A percentile compares a stretch with the other conserved stretches of the same genome.
Conservation (phyloP, 1,140 invertebrate species). For the Brachionus rubens region DNA sequence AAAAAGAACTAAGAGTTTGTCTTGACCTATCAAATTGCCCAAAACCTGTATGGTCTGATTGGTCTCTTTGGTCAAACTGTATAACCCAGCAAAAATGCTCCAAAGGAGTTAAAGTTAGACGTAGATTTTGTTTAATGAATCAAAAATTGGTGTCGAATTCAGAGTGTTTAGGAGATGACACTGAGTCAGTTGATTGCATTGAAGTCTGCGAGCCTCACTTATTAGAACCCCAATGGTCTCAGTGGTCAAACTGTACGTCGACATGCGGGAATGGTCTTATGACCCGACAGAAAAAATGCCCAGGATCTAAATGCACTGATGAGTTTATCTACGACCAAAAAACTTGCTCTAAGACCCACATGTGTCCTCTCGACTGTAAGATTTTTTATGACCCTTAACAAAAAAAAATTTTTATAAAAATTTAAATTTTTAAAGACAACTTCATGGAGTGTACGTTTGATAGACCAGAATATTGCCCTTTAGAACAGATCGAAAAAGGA, state of each 20-base stretch:
- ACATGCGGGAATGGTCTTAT: constrained; percentile 20
- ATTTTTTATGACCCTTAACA: background rate
- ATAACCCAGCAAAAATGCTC: background rate
- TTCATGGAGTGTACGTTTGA: constrained; percentile 27
- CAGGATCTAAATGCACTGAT: background rate
- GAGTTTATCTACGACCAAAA: constrained; percentile 10
- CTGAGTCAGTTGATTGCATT: background rate
- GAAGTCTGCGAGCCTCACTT: background rate
- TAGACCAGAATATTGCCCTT: constrained; percentile 9
- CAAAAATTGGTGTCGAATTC: background rate
- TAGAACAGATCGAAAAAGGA: constrained; percentile 27
- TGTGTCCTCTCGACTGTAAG: background rate
- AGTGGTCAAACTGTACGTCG: constrained; percentile 17
- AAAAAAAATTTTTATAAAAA: too few relatives aligned
- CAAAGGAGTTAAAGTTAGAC: background rate
- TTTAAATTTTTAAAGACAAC: background rate
- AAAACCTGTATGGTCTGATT: constrained; percentile 28
- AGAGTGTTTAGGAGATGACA: background rate
- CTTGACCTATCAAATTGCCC: background rate
- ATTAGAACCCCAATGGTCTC: background rate
- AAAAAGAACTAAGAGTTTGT: constrained; percentile 9
- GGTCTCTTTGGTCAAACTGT: constrained; percentile 42
- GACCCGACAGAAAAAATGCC: background rate
- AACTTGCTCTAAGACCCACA: background rate
- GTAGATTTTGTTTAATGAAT: constrained; percentile 15